Base-by-base conservation (phyloP, 2,888 invertebrate species). In the Petrolisthes manimaculis region DNA sequence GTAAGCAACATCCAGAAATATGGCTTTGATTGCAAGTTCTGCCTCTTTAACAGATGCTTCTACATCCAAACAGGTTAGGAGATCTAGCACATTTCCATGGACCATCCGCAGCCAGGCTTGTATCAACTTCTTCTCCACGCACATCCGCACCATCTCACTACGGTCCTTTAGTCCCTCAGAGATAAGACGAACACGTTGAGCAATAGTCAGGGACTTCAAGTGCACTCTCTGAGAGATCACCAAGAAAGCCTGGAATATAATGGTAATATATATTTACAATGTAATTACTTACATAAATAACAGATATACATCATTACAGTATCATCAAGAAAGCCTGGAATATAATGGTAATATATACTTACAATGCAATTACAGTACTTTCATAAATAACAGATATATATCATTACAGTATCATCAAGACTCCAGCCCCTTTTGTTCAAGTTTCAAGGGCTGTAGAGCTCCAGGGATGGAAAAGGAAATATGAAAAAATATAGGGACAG, bases 21-120 rank as follows among this genome's bases (percentile, higher is more conserved):
- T 82, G 37, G 86, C 83, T 24, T 86, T 86, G 21, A 91, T 84
- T 55, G 89, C 88, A 4, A 89, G 71, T 37, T 89, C 87, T 14
- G 91, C 90, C 18, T 94, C 94, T 82, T 94, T 94, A 0, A 94
- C 93, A 67, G 95, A 95, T 88, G 94, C 94, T 91, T 97, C 97
- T 75, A 96, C 94, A 92, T 97, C 95, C 53, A 97, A 94, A 4
- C 96, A 95, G 89, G 95, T 95, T 83, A 97, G 93, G n/a, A 98
- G 93, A 6, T 95, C 94, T 21, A 97, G 93, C 77, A 95, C 95
- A 92, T 96, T 95, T 3, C 95, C 95, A 81, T 96, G 94, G 92
- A 95, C 96, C 0, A 95, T 94, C 84, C 95, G 94, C 89, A 97
- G 93, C 97, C 97, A 97, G 1, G 95, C 94, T 0, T 96, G 96